phyloP scores from a whole-genome alignment of 2,888 invertebrate species.

The Oxystoma pomonae region DNA sequence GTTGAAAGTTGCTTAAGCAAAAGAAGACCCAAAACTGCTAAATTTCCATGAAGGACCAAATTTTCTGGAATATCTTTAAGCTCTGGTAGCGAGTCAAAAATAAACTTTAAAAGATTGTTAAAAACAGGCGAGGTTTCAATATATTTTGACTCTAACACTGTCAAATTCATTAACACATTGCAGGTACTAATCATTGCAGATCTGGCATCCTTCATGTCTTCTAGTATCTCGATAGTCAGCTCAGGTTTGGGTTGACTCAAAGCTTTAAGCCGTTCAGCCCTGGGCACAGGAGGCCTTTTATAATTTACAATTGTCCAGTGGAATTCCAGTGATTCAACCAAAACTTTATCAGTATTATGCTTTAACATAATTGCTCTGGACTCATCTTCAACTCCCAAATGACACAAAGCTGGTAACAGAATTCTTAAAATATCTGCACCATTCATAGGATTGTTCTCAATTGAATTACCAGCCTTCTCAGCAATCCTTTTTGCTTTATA shows the following conservation, averaged over 20 bases:
- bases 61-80: slow-evolving; percentile 80
- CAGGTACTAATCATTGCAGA: slow-evolving; percentile 84
- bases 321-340: slow-evolving; percentile 74
- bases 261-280: slow-evolving; percentile 72
- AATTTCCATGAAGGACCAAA: slow-evolving; percentile 78
- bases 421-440: slow-evolving; percentile 71
- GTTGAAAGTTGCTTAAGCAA: slow-evolving; percentile 79
- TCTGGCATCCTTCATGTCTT: slow-evolving; percentile 81
- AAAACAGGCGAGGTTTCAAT: slow-evolving; percentile 76
- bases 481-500: slow-evolving; percentile 62
- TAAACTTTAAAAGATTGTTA: slow-evolving; percentile 76
- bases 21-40: slow-evolving; percentile 77
- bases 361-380: slow-evolving; percentile 75
- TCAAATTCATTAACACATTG: slow-evolving; percentile 89
- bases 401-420: slow-evolving; percentile 84
- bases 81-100: slow-evolving; percentile 80
- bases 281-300: slow-evolving; percentile 75
- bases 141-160: slow-evolving; percentile 79
- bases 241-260: slow-evolving; percentile 73
- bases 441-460: slow-evolving; percentile 41
- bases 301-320: slow-evolving; percentile 87
- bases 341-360: slow-evolving; percentile 73
- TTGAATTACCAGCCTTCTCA: slow-evolving; percentile 58
- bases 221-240: slow-evolving; percentile 66
- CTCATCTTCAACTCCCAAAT: slow-evolving; percentile 87